Evolutionary conservation across 2,797 vertebrate genomes (phyloP), one percentile per base, ranked within the genome.

Genomic region (Notolepis coatsorum): DNA sequence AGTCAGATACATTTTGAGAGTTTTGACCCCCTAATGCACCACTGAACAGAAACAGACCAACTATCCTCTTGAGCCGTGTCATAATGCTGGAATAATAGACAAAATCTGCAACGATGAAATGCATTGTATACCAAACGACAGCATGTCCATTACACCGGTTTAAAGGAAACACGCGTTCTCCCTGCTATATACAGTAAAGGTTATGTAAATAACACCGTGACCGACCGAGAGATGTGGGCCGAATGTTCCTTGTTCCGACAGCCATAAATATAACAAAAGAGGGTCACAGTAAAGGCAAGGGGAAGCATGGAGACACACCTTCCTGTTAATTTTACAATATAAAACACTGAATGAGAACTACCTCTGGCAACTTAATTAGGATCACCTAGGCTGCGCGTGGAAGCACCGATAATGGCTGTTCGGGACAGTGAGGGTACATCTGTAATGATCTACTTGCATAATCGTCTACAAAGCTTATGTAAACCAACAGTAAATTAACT

Each of bases 271-370:
- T 5, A 63, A 64, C 55, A 58, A 73, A 70, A 7, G 10, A 9
- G 31, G 73, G 47, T 68, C 77, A 75, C 80, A 84, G 74, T 65
- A 46, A 24, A 51, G 58, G 39, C 33, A 21, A 63, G 38, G 31
- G 64, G 59, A 84, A 81, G 54, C 28, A 57, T 8, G 13, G 17
- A 8, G 12, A 21, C 42, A 5, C 58, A n/a, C 50, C 60, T 62
- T 74, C 71, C 59, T 64, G 33, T 42, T 47, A 15, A 7, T 2
- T 41, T 12, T 17, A 39, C n/a, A 12, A n/a, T n/a, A 10, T 37
- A 37, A 37, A 37, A 37, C 3, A 37, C 33, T 13, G 15, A 37
- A 37, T 12, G 3, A 12, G 12, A 31, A 18, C 18, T 33, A 18
- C 18, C 49, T 52, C 17, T 37, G 30, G 30, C 6, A 13, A 13